Evolutionary conservation across 2,113 vertebrate genomes (phyloP).

Genomic region (Podarcis raffonei): DNA sequence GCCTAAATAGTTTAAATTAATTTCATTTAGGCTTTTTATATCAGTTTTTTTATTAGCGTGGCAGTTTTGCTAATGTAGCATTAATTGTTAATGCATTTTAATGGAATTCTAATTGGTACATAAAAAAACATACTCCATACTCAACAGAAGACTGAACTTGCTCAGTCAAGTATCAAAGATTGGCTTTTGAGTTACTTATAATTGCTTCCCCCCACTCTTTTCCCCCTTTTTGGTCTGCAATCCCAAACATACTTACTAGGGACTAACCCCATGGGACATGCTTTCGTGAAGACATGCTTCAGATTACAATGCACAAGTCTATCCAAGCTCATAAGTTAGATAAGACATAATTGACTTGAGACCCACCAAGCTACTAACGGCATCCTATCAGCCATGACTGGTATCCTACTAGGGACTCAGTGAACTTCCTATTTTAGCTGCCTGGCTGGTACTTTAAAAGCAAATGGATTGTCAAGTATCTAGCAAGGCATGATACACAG

Average conservation of each 20-base stretch:
- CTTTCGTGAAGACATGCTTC: background rate
- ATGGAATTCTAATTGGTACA: slow-evolving; percentile 22
- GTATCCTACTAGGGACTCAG: background rate
- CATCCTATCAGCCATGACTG: background rate
- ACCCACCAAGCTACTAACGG: background rate
- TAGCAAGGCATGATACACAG: background rate
- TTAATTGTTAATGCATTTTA: slow-evolving; percentile 41
- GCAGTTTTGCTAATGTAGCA: slow-evolving; percentile 7
- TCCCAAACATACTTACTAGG: background rate
- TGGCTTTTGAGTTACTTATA: slow-evolving; percentile 6
- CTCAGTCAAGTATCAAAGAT: background rate
- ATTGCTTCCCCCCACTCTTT: too few relatives aligned
- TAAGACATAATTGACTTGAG: background rate
- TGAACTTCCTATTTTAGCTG: background rate
- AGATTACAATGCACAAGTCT: background rate
- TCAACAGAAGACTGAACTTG: slow-evolving; percentile 6
- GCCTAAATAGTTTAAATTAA: background rate
- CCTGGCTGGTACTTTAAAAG: background rate
- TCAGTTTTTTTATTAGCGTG: slow-evolving; percentile 11
- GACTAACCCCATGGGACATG: background rate
- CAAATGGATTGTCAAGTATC: background rate
- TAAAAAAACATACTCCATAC: background rate
- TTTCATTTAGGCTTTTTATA: background rate
- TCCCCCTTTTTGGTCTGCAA: background rate
- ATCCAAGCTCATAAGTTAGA: background rate